Percentiles rank a stretch among this genome's conserved stretches.
These are phyloP conservation scores for Cassiopea xamachana DNA, from an alignment of 30 jellyfish, hydroid and myxozoan genomes.

Conservation along the genomic window DNA sequence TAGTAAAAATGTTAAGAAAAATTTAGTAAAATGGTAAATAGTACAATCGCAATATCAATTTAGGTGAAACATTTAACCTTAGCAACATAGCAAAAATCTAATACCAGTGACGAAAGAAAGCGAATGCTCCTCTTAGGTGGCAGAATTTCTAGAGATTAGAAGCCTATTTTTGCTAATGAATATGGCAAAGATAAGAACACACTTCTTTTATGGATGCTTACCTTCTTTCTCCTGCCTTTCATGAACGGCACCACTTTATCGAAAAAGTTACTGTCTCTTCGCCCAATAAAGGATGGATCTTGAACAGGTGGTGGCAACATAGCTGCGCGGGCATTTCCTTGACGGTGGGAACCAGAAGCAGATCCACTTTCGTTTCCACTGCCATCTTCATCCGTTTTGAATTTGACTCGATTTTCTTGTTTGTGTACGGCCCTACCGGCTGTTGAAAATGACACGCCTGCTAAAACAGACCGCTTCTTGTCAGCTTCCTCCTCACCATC, in stretches of 20 bases:
- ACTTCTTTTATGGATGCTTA: background rate
- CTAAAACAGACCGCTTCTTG: conserved; percentile 74
- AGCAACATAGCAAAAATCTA: too few relatives aligned
- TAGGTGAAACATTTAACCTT: too few relatives aligned
- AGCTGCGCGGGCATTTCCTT: conserved; percentile 23
- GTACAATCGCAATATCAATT: too few relatives aligned
- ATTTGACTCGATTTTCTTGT: conserved; percentile 68
- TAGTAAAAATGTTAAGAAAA: too few relatives aligned
- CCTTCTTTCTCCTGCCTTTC: conserved; percentile 87
- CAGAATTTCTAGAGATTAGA: too few relatives aligned
- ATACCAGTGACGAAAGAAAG: too few relatives aligned
- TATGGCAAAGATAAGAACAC: too few relatives aligned
- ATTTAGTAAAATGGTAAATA: too few relatives aligned
- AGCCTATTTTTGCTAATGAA: too few relatives aligned
- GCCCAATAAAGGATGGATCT: conserved; percentile 89
- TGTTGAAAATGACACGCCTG: conserved; percentile 78
- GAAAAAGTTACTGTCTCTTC: conserved; percentile 79
- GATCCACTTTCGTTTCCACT: conserved; percentile 71
- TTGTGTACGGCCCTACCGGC: conserved; percentile 84
- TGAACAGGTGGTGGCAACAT: conserved; percentile 81
- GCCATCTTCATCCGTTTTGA: conserved; percentile 68
- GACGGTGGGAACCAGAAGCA: conserved; percentile 49
- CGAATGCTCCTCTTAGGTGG: too few relatives aligned
- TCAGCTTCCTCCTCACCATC: conserved; percentile 63
- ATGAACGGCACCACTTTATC: conserved; percentile 80